Evolutionary conservation across 1,140 invertebrate genomes (phyloP), one percentile per base, ranked within the genome.

Genomic region (Vanessa tameamea): DNA sequence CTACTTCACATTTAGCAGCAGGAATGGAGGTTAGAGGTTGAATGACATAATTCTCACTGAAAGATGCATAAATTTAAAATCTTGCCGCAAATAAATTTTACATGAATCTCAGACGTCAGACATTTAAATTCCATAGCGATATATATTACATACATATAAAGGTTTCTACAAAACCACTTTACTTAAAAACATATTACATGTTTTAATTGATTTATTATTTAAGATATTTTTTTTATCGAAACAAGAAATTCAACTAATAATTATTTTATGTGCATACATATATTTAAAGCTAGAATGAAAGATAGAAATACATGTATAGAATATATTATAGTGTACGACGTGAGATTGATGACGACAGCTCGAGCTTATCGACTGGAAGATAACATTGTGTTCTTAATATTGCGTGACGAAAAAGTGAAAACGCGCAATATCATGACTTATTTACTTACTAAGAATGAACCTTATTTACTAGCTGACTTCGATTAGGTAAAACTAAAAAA

Each of bases 301-400:
- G 57, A 37, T 15, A 8, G 15, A 8, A 15, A 14, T 61, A n/a
- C 14, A 11, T 15, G 57, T 59, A 31, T 20, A 23, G 55, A 20
- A 57, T 23, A 57, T 11, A 26, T 31, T 12, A 23, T 48, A 69
- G 67, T 69, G 59, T 31, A 78, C 78, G 76, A 50, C 64, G 73
- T 63, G 73, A 86, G 86, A 88, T 87, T 89, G 83, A 89, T 88
- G 86, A 84, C 79, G 80, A 80, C 80, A 72, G 78, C 80, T 82
- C 72, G 72, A 79, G 79, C 82, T 85, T 85, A 81, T 77, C 78
- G 83, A 78, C 80, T 84, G 76, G 72, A 76, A 84, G 86, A 88
- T 88, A 90, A 87, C 68, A 69, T 75, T 83, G 71, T 80, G 81
- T 73, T 78, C 59, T 75, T 76, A 80, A 86, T 86, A 84, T 89